A percentile compares a stretch with the other conserved stretches of the same genome.
Evolutionary conservation across 2,113 vertebrate species (phyloP).

Genomic region (Paramisgurnus dabryanus): DNA sequence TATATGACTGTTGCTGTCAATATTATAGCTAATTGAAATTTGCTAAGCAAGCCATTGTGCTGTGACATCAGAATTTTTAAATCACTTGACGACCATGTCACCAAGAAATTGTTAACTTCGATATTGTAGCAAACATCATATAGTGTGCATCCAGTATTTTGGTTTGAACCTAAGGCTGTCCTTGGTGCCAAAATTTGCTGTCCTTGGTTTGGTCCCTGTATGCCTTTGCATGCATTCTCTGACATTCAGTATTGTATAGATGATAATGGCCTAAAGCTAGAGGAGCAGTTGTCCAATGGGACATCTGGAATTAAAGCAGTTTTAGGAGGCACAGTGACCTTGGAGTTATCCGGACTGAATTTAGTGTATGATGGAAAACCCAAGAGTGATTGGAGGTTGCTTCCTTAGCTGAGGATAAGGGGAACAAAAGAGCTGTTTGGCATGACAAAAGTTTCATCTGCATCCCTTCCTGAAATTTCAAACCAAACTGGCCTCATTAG

Average conservation of each 20-base stretch:
- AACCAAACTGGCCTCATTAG: neutral
- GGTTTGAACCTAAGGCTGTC: too few relatives aligned
- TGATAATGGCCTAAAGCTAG: slow-evolving; percentile 21
- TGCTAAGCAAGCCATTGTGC: too few relatives aligned
- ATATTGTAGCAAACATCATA: too few relatives aligned
- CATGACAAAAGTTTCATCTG: slow-evolving; percentile 6
- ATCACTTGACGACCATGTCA: too few relatives aligned
- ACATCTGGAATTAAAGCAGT: neutral
- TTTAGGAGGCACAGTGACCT: slow-evolving; percentile 2
- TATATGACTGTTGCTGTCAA: too few relatives aligned
- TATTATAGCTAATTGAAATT: too few relatives aligned
- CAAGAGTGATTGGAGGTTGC: neutral
- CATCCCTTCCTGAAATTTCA: too few relatives aligned
- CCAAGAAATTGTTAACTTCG: too few relatives aligned
- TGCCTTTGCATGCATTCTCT: neutral
- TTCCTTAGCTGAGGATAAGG: neutral
- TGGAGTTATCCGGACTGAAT: slow-evolving; percentile 7
- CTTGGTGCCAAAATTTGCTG: neutral
- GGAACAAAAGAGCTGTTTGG: neutral
- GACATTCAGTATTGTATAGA: neutral
- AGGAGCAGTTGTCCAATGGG: neutral
- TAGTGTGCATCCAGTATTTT: too few relatives aligned
- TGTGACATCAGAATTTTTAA: too few relatives aligned
- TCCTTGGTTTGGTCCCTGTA: slow-evolving; percentile 1
- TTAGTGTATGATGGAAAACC: neutral